Evolutionary conservation across 1,140 invertebrate species (phyloP).

Genomic region (Oreohelix idahoensis): DNA sequence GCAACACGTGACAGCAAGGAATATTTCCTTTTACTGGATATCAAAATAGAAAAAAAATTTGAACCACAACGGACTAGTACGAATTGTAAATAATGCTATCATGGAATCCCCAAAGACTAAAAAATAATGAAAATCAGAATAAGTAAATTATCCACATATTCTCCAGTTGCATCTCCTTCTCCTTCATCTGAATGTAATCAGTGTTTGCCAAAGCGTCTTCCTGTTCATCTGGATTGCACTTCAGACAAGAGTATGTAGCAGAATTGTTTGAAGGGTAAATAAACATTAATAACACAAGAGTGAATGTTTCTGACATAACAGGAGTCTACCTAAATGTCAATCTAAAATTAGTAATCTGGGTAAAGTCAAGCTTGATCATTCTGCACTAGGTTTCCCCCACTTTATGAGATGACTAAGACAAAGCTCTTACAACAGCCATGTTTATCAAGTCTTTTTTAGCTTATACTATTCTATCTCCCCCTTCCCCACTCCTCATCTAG

Average conservation of each 20-base stretch:
- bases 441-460: too few relatives aligned
- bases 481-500: too few relatives aligned
- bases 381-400: background rate
- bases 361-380: background rate
- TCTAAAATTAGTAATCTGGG: background rate
- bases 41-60: too few relatives aligned
- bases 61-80: too few relatives aligned
- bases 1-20: too few relatives aligned
- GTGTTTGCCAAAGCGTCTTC: background rate
- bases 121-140: too few relatives aligned
- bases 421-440: background rate
- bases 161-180: too few relatives aligned
- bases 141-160: too few relatives aligned
- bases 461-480: too few relatives aligned
- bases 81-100: too few relatives aligned
- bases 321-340: background rate
- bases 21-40: too few relatives aligned
- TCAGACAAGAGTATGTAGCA: background rate
- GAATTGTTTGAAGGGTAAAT: conserved; percentile 11
- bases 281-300: conserved; percentile 8
- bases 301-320: background rate
- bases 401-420: background rate
- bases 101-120: too few relatives aligned
- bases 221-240: conserved; percentile 14
- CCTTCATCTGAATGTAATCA: conserved; percentile 7